These are phyloP conservation scores for Alviniconcha marisindica DNA, from an alignment of 1,140 invertebrate genomes.

Conservation along the genomic window DNA sequence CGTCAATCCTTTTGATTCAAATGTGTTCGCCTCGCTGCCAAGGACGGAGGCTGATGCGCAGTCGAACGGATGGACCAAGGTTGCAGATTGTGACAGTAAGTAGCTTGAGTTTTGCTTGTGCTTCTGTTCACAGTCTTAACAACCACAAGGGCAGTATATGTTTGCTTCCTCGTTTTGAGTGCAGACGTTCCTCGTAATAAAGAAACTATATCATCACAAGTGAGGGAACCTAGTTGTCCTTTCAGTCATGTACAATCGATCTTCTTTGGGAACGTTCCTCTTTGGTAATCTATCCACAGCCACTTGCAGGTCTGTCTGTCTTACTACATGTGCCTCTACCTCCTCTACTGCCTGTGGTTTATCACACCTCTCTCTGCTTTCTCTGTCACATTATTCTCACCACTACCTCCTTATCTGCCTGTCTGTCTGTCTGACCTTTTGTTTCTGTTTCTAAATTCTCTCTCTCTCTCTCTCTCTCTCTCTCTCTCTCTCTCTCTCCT, in stretches of 20 bases:
- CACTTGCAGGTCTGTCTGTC: too few species aligned
- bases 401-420: neutral
- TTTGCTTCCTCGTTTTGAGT: too few species aligned
- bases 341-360: neutral
- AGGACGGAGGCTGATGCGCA: constrained; percentile 25
- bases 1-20: neutral
- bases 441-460: neutral
- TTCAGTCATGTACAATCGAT: too few species aligned
- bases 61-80: constrained; percentile 5
- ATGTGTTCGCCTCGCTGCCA: constrained; percentile 16
- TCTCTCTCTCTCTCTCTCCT: neutral
- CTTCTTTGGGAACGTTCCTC: too few species aligned
- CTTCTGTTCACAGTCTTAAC: too few species aligned
- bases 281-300: neutral
- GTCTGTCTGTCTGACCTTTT: neutral
- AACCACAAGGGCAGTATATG: too few species aligned
- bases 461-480: constrained; percentile 15
- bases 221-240: too few species aligned
- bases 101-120: too few species aligned
- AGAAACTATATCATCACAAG: too few species aligned
- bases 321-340: neutral
- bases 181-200: too few species aligned
- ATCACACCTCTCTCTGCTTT: neutral
- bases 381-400: neutral
- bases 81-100: constrained; percentile 34